phyloP scores from a whole-genome alignment of 2,797 vertebrate genomes.

The Chelonia mydas region DNA sequence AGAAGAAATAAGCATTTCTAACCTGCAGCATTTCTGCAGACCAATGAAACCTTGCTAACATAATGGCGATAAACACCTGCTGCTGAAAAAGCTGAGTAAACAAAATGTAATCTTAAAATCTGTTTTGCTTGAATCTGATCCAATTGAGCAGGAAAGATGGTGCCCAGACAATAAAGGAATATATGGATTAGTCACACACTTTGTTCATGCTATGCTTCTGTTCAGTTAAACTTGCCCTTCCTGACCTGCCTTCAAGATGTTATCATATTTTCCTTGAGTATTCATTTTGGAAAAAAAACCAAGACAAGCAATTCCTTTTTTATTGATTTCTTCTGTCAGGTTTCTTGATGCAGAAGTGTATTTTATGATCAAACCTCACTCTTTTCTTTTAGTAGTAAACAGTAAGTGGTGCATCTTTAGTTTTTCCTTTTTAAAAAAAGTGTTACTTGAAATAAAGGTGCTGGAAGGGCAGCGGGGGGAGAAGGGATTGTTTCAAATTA shows the following conservation, averaged over 20 bases:
- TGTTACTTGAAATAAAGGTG: not conserved
- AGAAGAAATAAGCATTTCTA: not conserved
- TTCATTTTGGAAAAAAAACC: constrained; percentile 54
- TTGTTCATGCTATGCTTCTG: constrained; percentile 14
- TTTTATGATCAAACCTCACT: constrained; percentile 68
- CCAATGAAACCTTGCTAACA: not conserved
- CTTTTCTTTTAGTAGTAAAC: constrained; percentile 58
- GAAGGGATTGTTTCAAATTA: not conserved
- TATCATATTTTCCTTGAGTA: constrained; percentile 61
- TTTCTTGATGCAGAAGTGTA: constrained; percentile 66
- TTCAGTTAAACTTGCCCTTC: constrained; percentile 28
- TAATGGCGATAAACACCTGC: not conserved
- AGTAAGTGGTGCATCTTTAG: not conserved
- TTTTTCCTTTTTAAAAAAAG: not conserved
- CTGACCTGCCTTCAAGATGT: constrained; percentile 54
- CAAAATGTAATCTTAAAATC: constrained; percentile 24
- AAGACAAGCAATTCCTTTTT: constrained; percentile 69
- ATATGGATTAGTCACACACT: not conserved
- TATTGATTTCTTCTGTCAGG: constrained; percentile 71
- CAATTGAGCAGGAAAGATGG: not conserved
- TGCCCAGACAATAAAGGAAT: constrained; percentile 24
- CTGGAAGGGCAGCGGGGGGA: not conserved
- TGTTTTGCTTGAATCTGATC: not conserved
- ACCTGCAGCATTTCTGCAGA: not conserved
- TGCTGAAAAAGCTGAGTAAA: constrained; percentile 1